A percentile compares a stretch with the other conserved stretches of the same genome.
These are phyloP conservation scores for Clepsis dumicolana DNA, from an alignment of 2,888 invertebrate genomes.

Conservation along the genomic window DNA sequence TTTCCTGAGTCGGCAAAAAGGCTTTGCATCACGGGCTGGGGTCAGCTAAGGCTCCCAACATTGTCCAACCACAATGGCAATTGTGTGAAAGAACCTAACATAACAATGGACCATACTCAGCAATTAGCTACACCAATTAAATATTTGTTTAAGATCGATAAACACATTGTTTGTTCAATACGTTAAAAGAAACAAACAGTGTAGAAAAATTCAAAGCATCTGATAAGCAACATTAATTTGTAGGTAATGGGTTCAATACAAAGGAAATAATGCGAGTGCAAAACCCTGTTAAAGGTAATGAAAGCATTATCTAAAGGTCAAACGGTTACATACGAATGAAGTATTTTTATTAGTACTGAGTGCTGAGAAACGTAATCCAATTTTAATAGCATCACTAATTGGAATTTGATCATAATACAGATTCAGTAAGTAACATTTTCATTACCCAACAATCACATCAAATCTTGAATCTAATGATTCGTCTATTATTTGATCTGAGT, in stretches of 20 bases:
- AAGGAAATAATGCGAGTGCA: background rate
- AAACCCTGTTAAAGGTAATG: background rate
- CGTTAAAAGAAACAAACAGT: conserved; percentile 62
- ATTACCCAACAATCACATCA: too few species aligned
- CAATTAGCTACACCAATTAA: conserved; percentile 82
- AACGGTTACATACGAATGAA: background rate
- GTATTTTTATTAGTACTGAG: background rate
- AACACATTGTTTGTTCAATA: conserved; percentile 61
- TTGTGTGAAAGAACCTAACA: conserved; percentile 79
- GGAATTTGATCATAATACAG: too few species aligned
- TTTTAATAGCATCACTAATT: too few species aligned
- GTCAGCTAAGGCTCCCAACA: conserved; percentile 84
- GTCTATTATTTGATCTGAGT: too few species aligned
- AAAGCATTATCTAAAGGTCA: conserved; percentile 1
- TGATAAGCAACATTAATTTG: conserved; percentile 37
- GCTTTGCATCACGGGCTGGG: conserved; percentile 73
- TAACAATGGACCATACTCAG: conserved; percentile 76
- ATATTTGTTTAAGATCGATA: conserved; percentile 69
- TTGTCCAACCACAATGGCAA: conserved; percentile 82
- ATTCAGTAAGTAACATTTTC: too few species aligned
- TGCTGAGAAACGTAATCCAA: too few species aligned
- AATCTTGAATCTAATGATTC: too few species aligned
- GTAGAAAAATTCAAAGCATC: conserved; percentile 25
- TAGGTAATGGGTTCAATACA: conserved; percentile 3
- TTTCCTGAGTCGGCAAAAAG: conserved; percentile 59